A percentile compares a stretch with the other conserved stretches of the same genome.
These are phyloP conservation scores for Cephalotes varians DNA, from an alignment of 2,888 invertebrate genomes.

Conservation along the genomic window DNA sequence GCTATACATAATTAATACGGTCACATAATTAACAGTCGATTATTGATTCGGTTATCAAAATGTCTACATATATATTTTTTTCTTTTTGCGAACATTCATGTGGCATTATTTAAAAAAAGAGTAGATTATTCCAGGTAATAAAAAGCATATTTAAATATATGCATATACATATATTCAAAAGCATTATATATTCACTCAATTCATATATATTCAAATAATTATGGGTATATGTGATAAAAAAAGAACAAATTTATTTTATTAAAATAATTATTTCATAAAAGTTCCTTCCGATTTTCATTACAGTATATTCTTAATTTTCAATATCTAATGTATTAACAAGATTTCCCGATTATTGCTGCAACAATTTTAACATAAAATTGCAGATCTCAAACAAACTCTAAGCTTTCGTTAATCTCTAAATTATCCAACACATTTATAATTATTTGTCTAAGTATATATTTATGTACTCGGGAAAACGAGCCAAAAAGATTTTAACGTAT, in stretches of 20 bases:
- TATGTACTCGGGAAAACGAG: background rate
- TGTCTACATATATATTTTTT: background rate
- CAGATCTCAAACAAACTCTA: background rate
- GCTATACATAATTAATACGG: constrained; percentile 41
- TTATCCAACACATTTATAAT: background rate
- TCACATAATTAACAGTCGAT: constrained; percentile 18
- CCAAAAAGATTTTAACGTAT: background rate
- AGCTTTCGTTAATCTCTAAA: background rate
- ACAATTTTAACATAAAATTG: background rate
- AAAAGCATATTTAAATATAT: background rate
- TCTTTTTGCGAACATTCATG: background rate
- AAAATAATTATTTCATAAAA: background rate
- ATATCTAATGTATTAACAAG: background rate
- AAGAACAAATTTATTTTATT: background rate
- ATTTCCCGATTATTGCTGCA: background rate
- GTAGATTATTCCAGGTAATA: background rate
- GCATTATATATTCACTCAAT: no score
- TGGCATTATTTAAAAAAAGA: background rate
- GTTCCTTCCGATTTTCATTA: background rate
- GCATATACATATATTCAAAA: no score
- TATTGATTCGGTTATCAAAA: constrained; percentile 16
- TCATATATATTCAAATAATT: background rate
- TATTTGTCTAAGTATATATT: background rate
- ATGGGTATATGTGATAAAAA: background rate
- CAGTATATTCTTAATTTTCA: background rate